Evolutionary conservation across 2,113 vertebrate species (phyloP).

Genomic region (Vireo altiloquus): DNA sequence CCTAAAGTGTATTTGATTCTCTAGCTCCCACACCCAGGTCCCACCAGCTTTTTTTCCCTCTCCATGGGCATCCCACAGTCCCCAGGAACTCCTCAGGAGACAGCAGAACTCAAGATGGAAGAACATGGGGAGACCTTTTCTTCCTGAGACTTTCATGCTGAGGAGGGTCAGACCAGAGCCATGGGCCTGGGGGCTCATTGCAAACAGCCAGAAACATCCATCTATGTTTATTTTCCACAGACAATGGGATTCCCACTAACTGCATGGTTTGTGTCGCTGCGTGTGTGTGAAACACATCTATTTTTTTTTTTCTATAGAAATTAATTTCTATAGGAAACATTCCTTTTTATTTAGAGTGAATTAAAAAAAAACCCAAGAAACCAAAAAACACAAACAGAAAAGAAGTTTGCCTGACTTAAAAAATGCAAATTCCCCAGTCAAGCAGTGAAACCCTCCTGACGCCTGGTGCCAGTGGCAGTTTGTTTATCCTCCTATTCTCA

Average conservation of each 20-base stretch:
- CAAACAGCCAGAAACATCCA: background rate
- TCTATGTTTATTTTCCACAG: background rate
- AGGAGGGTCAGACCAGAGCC: background rate
- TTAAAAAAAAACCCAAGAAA: background rate
- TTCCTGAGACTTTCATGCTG: background rate
- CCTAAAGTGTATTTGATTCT: background rate
- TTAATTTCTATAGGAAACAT: background rate
- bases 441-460: background rate
- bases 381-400: background rate
- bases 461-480: background rate
- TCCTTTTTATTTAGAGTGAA: background rate
- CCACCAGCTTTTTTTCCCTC: background rate
- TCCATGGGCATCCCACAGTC: background rate
- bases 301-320: background rate
- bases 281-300: background rate
- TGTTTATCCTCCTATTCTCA: background rate
- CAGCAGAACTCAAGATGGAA: background rate
- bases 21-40: background rate
- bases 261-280: background rate
- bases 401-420: background rate
- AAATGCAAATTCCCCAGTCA: background rate
- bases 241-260: background rate
- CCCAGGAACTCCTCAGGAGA: background rate
- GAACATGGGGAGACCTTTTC: background rate
- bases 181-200: rapidly evolving